Percentiles rank a stretch among this genome's conserved stretches.
phyloP scores from a whole-genome alignment of 2,888 invertebrate genomes.

The Scaptomyza parva region DNA sequence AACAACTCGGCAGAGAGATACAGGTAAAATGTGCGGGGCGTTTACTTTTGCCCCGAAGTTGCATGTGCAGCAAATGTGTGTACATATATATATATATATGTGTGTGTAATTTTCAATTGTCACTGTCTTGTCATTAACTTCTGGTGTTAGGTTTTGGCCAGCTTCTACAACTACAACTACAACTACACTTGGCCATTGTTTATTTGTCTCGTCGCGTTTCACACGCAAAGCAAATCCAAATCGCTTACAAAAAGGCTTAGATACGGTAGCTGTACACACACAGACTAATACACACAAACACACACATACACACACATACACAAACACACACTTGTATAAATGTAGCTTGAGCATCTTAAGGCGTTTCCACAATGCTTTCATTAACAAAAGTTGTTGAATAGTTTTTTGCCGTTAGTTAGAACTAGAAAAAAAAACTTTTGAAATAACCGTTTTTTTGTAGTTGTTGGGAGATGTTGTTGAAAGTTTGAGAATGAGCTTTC shows the following conservation, averaged over 20 bases:
- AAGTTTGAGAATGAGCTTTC: neutral
- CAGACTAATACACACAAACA: constrained; percentile 7
- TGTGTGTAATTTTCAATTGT: constrained; percentile 77
- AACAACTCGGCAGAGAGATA: constrained; percentile 15
- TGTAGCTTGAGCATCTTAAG: constrained; percentile 6
- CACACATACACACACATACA: neutral
- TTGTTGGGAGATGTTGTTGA: neutral
- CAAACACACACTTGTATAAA: neutral
- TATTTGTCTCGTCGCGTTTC: constrained; percentile 63
- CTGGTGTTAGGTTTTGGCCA: constrained; percentile 73
- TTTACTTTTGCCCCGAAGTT: constrained; percentile 61
- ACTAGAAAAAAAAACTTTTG: constrained; percentile 1
- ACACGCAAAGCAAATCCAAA: constrained; percentile 71
- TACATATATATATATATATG: constrained; percentile 19
- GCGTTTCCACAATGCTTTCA: constrained; percentile 32
- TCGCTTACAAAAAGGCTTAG: constrained; percentile 46
- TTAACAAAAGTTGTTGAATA: constrained; percentile 15
- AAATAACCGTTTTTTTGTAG: constrained; percentile 20
- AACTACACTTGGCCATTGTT: constrained; percentile 54
- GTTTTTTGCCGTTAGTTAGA: constrained; percentile 18
- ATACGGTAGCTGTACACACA: constrained; percentile 59
- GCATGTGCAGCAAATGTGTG: constrained; percentile 19
- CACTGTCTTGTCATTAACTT: constrained; percentile 81
- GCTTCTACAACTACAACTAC: constrained; percentile 24
- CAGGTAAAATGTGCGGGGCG: constrained; percentile 73